phyloP scores from a whole-genome alignment of 92 coral and sea anemone species.

The Isaurus tuberculatus region DNA sequence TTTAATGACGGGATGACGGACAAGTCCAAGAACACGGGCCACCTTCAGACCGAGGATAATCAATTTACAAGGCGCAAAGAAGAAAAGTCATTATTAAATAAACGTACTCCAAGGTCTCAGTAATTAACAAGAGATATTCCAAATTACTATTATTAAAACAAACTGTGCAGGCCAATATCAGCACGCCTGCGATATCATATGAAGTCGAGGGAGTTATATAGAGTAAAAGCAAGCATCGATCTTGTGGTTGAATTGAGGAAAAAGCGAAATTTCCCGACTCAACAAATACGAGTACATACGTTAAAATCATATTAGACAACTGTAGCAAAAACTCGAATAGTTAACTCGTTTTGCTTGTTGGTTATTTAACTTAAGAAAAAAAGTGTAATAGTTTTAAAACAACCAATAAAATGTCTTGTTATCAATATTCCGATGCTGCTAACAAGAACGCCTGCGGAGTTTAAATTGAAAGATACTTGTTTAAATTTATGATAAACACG shows the following conservation, averaged over 20 bases:
- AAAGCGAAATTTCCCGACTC: background rate
- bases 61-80: slow-evolving; percentile 6
- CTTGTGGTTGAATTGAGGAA: background rate
- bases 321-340: background rate
- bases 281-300: background rate
- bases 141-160: background rate
- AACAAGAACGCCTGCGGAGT: slow-evolving; percentile 28
- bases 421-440: background rate
- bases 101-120: slow-evolving; percentile 29
- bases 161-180: background rate
- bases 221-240: background rate
- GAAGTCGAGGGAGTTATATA: background rate
- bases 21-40: slow-evolving; percentile 10
- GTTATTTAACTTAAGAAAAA: background rate
- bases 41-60: slow-evolving; percentile 28
- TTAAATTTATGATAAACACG: slow-evolving; percentile 20
- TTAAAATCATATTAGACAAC: background rate
- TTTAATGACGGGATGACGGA: slow-evolving; percentile 33
- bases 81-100: background rate
- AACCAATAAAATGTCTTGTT: background rate
- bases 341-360: slow-evolving; percentile 15
- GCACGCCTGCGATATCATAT: background rate
- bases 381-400: background rate
- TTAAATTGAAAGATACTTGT: slow-evolving; percentile 18
- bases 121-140: background rate